Base-by-base conservation (phyloP, 2,113 vertebrate species). In the Leucosticte australis region DNA sequence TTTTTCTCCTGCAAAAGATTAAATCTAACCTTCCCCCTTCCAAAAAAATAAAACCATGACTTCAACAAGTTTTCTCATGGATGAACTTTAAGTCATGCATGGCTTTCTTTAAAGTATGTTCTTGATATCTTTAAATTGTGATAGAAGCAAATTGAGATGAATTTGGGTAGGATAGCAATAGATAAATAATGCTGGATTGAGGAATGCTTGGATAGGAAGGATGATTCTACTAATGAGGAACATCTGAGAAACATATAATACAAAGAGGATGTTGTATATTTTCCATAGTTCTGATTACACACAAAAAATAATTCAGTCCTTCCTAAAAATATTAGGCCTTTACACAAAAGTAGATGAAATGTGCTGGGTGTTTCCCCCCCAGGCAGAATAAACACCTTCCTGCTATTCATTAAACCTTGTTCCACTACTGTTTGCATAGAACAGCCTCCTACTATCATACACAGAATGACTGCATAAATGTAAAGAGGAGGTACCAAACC, bases 301-400 rank as follows among this genome's bases (percentile, higher is more conserved):
- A 65, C 13, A 59, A 52, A 95, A 71, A 92, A 52, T 13, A 1
- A 5, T 59, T 13, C 52, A 92, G 50, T 11, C 35, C 87, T 96
- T 97, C 86, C 71, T 96, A 95, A 90, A 96, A 94, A 90, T 85
- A 94, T 94, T 90, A 95, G 68, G 18, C 74, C 68, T 97, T 94
- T 86, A 86, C 53, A 77, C 68, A 22, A 77, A 46, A 68, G 56
- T 67, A 91, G 4, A 64, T 84, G 6, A 70, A 97, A 94, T 69
- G 30, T 82, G 47, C 15, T 96, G 69, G 49, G 11, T 13, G 27
- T 33, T 22, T 9, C 8, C 1, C 9, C 13, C 16, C 5, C 8
- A 26, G 60, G 19, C 18, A 37, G 21, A 87, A 84, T 7, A 4
- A 82, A 55, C 30, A 52, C 9, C 70, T 75, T 81, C 35, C 52